Conservation (phyloP, 2,113 vertebrate genomes). For the Tor tambroides region DNA sequence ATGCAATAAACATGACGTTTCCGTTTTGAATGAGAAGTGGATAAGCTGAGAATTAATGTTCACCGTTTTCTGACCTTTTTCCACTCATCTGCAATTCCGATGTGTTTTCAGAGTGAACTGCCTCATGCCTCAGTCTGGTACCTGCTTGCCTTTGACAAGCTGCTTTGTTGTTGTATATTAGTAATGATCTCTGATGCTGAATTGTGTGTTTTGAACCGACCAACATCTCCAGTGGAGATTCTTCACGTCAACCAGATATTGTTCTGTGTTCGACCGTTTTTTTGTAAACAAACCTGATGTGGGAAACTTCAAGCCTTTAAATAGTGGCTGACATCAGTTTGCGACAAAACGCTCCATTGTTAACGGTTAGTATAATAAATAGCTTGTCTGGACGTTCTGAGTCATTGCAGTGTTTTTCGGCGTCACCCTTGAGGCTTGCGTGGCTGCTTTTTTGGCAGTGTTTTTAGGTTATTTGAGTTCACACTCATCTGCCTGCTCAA, state of each 20-base stretch:
- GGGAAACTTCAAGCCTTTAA: not conserved
- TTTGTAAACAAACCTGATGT: not conserved
- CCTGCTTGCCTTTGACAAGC: slow-evolving; percentile 13
- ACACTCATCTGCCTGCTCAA: slow-evolving; percentile 1
- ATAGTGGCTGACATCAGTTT: not conserved
- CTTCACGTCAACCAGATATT: no score
- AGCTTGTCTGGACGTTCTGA: not conserved
- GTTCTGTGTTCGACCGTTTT: not conserved
- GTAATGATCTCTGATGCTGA: slow-evolving; percentile 29
- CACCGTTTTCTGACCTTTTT: slow-evolving; percentile 70
- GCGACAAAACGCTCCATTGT: not conserved
- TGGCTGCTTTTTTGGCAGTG: slow-evolving; percentile 20
- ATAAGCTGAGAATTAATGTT: slow-evolving; percentile 70
- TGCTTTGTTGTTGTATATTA: slow-evolving; percentile 31
- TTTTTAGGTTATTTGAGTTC: slow-evolving; percentile 42
- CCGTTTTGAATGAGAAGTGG: slow-evolving; percentile 69
- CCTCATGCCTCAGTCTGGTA: not conserved
- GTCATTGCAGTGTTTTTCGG: slow-evolving; percentile 17
- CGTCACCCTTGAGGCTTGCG: not conserved
- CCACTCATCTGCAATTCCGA: slow-evolving; percentile 74
- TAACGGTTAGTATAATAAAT: not conserved
- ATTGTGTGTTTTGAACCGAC: not conserved
- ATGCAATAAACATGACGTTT: slow-evolving; percentile 76
- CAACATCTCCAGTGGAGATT: not conserved
- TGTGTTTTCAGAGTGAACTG: slow-evolving; percentile 64